These are phyloP conservation scores for Melikaiella ostensackeni DNA, from an alignment of 2,888 invertebrate species.

Conservation along the genomic window DNA sequence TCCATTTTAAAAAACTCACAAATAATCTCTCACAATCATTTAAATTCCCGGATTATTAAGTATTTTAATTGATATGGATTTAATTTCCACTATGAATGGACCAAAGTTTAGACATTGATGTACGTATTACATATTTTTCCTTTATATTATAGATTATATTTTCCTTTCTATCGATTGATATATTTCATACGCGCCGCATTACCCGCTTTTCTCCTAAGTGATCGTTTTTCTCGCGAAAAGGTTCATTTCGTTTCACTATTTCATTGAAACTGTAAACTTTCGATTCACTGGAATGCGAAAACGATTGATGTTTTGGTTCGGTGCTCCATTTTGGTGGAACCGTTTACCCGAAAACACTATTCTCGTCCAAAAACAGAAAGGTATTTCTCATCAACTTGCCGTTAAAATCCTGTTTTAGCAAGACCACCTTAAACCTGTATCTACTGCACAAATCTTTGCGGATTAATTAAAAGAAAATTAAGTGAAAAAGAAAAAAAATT, in stretches of 20 bases:
- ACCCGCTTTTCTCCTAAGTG: too few relatives aligned
- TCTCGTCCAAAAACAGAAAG: background rate
- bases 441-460: background rate
- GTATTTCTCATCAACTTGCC: background rate
- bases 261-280: slow-evolving; percentile 1
- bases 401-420: background rate
- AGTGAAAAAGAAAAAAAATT: background rate
- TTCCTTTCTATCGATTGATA: too few relatives aligned
- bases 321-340: background rate
- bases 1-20: too few relatives aligned
- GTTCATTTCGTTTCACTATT: background rate
- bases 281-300: background rate
- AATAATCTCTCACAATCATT: too few relatives aligned
- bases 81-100: too few relatives aligned
- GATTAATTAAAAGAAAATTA: background rate
- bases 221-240: background rate
- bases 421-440: background rate
- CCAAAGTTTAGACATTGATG: too few relatives aligned
- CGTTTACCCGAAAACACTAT: background rate
- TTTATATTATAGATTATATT: too few relatives aligned
- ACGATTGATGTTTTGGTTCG: slow-evolving; percentile 8
- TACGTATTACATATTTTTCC: too few relatives aligned
- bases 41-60: too few relatives aligned
- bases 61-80: too few relatives aligned
- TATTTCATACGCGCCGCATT: too few relatives aligned